Base-by-base conservation (phyloP, 2,888 invertebrate species). In the Phalera bucephala region DNA sequence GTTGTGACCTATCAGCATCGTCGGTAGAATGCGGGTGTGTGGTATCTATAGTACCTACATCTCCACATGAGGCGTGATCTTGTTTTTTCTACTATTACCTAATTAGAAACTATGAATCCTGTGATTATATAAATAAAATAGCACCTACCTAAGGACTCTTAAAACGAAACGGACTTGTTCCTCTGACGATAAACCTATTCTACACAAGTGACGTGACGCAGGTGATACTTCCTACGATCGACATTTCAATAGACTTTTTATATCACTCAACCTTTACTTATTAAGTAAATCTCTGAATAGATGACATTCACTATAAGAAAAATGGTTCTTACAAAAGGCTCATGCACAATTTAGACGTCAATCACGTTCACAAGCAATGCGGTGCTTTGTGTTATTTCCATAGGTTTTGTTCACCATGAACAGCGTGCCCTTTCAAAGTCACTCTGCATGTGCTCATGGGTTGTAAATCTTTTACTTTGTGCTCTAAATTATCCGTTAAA, bases 401-500 rank as follows among this genome's bases (percentile, higher is more conserved):
- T 53, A 58, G 63, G 51, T 61, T 72, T 77, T 77, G 71, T 82
- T 60, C 40, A 26, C 65, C 50, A 23, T 45, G 66, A 54, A 54
- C 59, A 52, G 58, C 46, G 50, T 55, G 63, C 64, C 60, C 52
- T 58, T 60, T 68, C 47, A 56, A 45, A 38, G 36, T 36, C 36
- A 57, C 58, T 46, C 52, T 47, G 52, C 52, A 52, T 53, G 58
- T 52, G 17, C 57, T 59, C 46, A 36, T 13, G 29, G 30, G 33
- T 42, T 45, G 37, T 64, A 65, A 70, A 65, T 40, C 52, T 53
- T 35, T 31, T 34, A 45, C 51, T 67, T 78, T 81, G 70, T 80
- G 48, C 39, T 39, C 40, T 61, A 74, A 84, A 82, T 78, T 72
- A 70, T 64, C 73, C 76, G 69, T 74, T 67, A 80, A 84, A 82